Base-by-base conservation (phyloP, 2,888 invertebrate species). In the Acleris literana region DNA sequence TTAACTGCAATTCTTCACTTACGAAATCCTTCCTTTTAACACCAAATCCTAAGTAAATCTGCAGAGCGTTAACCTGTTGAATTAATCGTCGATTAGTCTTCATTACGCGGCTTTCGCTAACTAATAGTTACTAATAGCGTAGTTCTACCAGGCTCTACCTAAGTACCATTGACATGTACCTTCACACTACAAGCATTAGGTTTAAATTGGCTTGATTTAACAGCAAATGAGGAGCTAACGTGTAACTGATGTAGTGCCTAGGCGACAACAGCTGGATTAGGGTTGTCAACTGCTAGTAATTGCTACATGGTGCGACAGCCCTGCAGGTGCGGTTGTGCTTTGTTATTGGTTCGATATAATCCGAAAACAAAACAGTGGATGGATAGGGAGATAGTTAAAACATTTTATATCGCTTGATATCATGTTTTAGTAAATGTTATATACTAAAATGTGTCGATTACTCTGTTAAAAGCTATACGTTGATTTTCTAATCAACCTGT, bases 91-190 rank as follows among this genome's bases (percentile, higher is more conserved):
- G 83, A 89, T 90, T 89, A 87, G 81, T 90, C 89, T 87, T 84
- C 82, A 88, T 89, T 89, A 86, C 67, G 55, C 63, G 76, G 80
- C 79, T 83, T 80, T 82, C 76, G 75, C 74, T 74, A 74, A 76
- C 83, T 90, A 90, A 90, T 87, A 85, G 87, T 86, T 84, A 89
- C 88, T 87, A 88, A 90, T 90, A 86, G 86, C 84, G 77, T 75
- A 72, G 39, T 39, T 39, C 75, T 73, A 72, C 68, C 60, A 68
- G 73, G 74, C 74, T 72, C 63, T 51, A 76, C 81, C 78, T 85
- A 79, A 82, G 74, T 72, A 79, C 72, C 82, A 82, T 71, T 64
- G 1, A 20, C 48, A 5, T 13, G 9, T 7, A 9, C n/a, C 60
- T 33, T 60, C 29, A 22, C 1, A 0, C 7, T 7, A n/a, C 25